phyloP scores from a whole-genome alignment of 1,140 invertebrate genomes.

The Drosophila kanapiae region DNA sequence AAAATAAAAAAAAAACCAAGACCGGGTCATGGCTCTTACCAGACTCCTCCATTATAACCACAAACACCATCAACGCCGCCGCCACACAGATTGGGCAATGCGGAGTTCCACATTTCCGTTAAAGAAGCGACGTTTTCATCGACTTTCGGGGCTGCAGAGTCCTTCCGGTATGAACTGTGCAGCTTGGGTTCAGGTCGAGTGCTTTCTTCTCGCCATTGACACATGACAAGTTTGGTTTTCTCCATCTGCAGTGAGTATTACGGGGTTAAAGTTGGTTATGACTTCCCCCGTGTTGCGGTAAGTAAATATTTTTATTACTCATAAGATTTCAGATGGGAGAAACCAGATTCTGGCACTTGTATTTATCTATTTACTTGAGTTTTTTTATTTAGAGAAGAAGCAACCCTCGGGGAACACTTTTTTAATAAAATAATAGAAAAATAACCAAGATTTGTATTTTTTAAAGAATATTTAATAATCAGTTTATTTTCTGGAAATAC shows the following conservation, averaged over 20 bases:
- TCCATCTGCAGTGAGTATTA: not conserved
- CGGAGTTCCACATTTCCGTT: constrained; percentile 72
- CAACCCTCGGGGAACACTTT: no score
- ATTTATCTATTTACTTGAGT: not conserved
- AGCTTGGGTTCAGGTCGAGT: constrained; percentile 42
- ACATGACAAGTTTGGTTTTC: constrained; percentile 53
- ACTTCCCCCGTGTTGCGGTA: not conserved
- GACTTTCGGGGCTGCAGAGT: constrained; percentile 15
- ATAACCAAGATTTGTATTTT: no score
- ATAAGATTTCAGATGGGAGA: not conserved
- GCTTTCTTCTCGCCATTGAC: constrained; percentile 62
- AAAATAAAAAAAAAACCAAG: not conserved
- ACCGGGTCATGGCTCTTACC: constrained; percentile 19
- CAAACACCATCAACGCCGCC: not conserved
- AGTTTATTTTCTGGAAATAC: no score
- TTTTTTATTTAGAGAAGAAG: not conserved
- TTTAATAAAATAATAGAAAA: no score
- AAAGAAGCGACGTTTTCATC: constrained; percentile 63
- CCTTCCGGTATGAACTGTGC: constrained; percentile 15
- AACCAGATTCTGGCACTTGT: constrained; percentile 1
- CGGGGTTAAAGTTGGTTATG: constrained; percentile 21
- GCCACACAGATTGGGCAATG: constrained; percentile 21
- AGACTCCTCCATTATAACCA: constrained; percentile 50
- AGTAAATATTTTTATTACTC: constrained; percentile 33
- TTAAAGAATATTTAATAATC: no score